Conservation (phyloP, 2,113 vertebrate genomes). For the Calonectris borealis region DNA sequence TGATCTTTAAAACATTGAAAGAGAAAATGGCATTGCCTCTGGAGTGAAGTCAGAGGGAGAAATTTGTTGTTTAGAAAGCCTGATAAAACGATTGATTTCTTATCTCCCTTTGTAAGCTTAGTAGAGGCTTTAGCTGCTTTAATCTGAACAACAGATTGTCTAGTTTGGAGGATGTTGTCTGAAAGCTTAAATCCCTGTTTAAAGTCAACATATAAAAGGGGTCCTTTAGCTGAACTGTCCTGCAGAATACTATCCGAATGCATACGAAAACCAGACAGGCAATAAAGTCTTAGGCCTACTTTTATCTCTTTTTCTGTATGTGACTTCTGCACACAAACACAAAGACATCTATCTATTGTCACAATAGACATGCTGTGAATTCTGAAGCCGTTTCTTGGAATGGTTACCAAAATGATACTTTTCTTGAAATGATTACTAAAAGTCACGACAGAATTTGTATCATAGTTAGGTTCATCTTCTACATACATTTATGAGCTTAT, state of each 20-base stretch:
- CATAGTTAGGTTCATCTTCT: neutral
- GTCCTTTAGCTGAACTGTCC: neutral
- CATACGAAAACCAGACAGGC: neutral
- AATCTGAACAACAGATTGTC: constrained; percentile 10
- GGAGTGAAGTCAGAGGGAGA: neutral
- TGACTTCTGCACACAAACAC: neutral
- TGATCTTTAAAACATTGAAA: neutral
- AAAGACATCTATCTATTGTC: neutral
- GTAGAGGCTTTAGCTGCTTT: constrained; percentile 4
- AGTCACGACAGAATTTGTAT: neutral
- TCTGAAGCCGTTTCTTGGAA: neutral
- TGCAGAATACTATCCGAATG: neutral
- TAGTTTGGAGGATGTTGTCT: neutral
- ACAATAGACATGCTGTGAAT: neutral
- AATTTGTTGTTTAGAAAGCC: constrained; percentile 12
- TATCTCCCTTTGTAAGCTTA: constrained; percentile 25
- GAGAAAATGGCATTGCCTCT: neutral
- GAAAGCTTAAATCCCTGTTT: neutral
- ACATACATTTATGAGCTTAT: neutral
- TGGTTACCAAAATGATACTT: neutral
- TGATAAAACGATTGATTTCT: constrained; percentile 41
- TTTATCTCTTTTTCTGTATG: neutral
- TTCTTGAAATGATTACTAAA: neutral
- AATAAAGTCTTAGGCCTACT: neutral
- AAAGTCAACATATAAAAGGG: neutral